Percentiles rank a stretch among this genome's conserved stretches.
Conservation (phyloP, 2,888 invertebrate species). For the Melieria omissa region DNA sequence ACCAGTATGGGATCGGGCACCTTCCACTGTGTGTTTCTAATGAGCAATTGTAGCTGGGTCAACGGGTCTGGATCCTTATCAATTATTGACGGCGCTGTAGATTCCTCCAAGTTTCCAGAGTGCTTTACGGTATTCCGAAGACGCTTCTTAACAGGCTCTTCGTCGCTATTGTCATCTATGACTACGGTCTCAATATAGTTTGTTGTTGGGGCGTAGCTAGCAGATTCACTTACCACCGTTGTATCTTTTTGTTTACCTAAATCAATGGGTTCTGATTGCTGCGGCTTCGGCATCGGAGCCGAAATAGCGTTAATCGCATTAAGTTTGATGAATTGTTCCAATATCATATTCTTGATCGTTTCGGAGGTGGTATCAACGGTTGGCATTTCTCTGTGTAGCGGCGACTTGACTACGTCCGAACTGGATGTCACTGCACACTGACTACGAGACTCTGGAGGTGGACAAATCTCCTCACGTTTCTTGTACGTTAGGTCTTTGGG, state of each 20-base stretch:
- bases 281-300: constrained; percentile 47
- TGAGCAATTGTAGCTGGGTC: constrained; percentile 77
- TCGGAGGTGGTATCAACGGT: constrained; percentile 78
- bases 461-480: constrained; percentile 66
- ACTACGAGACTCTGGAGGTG: constrained; percentile 56
- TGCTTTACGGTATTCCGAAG: constrained; percentile 45
- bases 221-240: constrained; percentile 68
- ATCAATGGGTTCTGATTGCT: constrained; percentile 76
- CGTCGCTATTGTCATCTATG: constrained; percentile 55
- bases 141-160: constrained; percentile 69
- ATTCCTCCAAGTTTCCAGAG: constrained; percentile 60
- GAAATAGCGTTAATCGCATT: constrained; percentile 48
- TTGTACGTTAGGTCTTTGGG: constrained; percentile 73
- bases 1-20: constrained; percentile 85
- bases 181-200: constrained; percentile 68
- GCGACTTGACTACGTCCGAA: constrained; percentile 79
- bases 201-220: constrained; percentile 57
- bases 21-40: constrained; percentile 75
- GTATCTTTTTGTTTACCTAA: constrained; percentile 76
- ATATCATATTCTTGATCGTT: constrained; percentile 59
- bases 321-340: constrained; percentile 60
- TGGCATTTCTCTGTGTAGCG: constrained; percentile 78
- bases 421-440: constrained; percentile 74
- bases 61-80: constrained; percentile 73
- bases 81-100: constrained; percentile 39